Evolutionary conservation across 2,888 invertebrate genomes (phyloP), one percentile per base, ranked within the genome.

Genomic region (Bursaphelenchus okinawaensis): DNA sequence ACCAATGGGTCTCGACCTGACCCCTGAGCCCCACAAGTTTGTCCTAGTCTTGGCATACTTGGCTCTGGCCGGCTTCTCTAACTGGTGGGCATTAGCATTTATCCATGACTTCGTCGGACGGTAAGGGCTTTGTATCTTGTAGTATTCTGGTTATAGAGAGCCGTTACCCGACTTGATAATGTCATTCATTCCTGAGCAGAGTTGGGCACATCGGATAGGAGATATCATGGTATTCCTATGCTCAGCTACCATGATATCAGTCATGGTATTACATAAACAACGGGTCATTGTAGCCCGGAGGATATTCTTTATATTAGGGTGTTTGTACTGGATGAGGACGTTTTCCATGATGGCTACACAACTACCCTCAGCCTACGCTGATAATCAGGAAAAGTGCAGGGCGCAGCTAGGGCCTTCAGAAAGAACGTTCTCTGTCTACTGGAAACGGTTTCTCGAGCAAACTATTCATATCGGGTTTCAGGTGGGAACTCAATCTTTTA

Each of bases 61-160:
- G 40, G 64, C 70, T 7, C 19, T 77, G 16, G 75, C 81, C 28
- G 80, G 77, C 1, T 51, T 78, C 27, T 74, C 75, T 23, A 81
- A 81, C 65, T 81, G 80, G 81, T 75, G 78, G 9, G 80, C 78
- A 4, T 68, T 81, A 12, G 76, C 80, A 28, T 78, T 75, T 59
- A 79, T 80, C n/a, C 81, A 81, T 63, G 81, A 81, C 62, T 74
- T 73, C 63, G 77, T 78, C 50, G 77, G 79, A 6, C 66, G 81
- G 78, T 78, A 24, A 24, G 70, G 56, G 24, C 20, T 66, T 9
- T 20, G 26, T 29, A 16, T 61, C 22, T 57, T 55, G 8, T 1
- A 27, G 16, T 1, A 19, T 12, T 64, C 7, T 0, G 2, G 12
- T 65, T 75, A 20, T 55, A 74, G 74, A 31, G 59, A 57, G 8